Evolutionary conservation across 2,113 vertebrate species (phyloP), one percentile per base, ranked within the genome.

Genomic region (Silurus meridionalis): DNA sequence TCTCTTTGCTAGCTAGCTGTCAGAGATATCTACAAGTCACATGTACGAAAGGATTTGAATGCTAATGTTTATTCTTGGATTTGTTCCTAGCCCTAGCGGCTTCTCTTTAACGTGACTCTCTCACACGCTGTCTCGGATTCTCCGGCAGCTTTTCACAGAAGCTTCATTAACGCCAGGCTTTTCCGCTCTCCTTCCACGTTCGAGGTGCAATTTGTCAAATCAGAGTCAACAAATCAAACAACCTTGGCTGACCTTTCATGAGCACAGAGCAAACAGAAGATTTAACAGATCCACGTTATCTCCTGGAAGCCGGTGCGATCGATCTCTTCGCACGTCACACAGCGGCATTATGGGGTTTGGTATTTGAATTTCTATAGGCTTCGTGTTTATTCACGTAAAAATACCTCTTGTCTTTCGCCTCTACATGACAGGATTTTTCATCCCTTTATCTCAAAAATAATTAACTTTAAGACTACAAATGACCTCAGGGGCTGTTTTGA

Each of bases 221-320:
- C 82, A 50, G 21, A 4, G 48, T 50, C 64, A 86, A 63, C 63
- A 67, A 86, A 84, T 84, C 57, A 23, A 86, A 64, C 63, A 61
- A 48, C 28, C 11, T 23, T 5, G 21, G 2, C 50, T 79, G 82
- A 78, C 52, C 80, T 72, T 37, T 79, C 75, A 25, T 61, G 11
- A 1, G 53, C 67, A 23, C 17, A 72, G 19, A 25, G 67, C 52
- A 83, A 60, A 72, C 67, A 21, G 46, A 48, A 19, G 52, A 66
- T 46, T 80, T 53, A 67, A 69, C 84, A 69, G 63, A 7, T 55
- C 15, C 21, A 25, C 6, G 9, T 79, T 21, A 79, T 61, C 77
- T 81, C 37, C 53, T 14, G 7, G 19, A 8, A 21, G 23, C 66
- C n/a, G 5, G 25, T 15, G 23, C 37, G 23, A 8, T 10, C 8